phyloP scores from a whole-genome alignment of 2,888 invertebrate species.

The Rugalucina vietnamica region DNA sequence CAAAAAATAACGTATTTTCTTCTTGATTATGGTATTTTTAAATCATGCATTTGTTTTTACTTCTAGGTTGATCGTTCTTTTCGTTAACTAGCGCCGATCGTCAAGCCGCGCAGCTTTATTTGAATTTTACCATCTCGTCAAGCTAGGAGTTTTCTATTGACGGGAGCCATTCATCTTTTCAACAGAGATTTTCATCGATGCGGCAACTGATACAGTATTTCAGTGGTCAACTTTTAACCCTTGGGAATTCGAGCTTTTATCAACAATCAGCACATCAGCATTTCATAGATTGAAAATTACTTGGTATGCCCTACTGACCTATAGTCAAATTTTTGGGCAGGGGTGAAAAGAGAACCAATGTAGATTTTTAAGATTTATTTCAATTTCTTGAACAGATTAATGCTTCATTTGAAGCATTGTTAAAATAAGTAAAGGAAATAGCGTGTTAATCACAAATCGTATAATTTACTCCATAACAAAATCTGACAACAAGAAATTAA shows the following conservation, averaged over 20 bases:
- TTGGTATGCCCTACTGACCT: conserved; percentile 24
- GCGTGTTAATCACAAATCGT: conserved; percentile 1
- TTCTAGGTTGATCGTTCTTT: no score
- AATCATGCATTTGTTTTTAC: no score
- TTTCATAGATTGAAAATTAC: not conserved
- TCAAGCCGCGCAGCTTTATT: no score
- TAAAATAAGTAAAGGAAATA: not conserved
- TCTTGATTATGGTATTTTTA: no score
- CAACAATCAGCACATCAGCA: not conserved
- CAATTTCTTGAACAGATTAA: conserved; percentile 7
- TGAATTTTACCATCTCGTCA: no score
- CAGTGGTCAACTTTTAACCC: conserved; percentile 46
- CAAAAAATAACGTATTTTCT: no score
- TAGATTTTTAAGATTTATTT: conserved; percentile 1
- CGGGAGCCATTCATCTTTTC: not conserved
- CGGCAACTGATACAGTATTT: conserved; percentile 25
- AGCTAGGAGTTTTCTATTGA: no score
- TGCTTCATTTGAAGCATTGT: conserved; percentile 12
- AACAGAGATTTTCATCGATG: not conserved
- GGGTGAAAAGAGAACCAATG: not conserved
- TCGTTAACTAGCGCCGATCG: no score
- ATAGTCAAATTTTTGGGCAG: not conserved
- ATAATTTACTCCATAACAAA: no score
- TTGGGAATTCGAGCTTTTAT: conserved; percentile 3
- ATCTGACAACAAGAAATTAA: not conserved